Percentiles rank a stretch among this genome's conserved stretches.
Conservation (phyloP, 2,113 vertebrate species). For the Halcyon senegalensis region DNA sequence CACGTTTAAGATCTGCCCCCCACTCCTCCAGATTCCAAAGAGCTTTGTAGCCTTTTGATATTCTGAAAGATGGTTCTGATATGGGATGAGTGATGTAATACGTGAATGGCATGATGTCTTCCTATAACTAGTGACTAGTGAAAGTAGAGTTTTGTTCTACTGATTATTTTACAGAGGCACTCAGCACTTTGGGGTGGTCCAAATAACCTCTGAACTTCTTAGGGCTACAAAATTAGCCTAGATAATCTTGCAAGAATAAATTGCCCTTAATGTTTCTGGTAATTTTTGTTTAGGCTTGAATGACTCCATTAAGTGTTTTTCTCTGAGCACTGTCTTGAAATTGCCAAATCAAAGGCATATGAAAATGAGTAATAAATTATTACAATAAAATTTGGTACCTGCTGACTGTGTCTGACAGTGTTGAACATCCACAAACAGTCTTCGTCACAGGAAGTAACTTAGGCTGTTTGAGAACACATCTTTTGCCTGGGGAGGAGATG, state of each 20-base stretch:
- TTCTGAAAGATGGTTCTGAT: neutral
- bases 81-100: neutral
- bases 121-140: neutral
- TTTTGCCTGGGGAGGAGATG: neutral
- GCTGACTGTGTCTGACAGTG: neutral
- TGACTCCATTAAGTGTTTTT: neutral
- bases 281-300: conserved; percentile 6
- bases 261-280: neutral
- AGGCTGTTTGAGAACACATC: neutral
- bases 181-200: neutral
- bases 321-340: neutral
- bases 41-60: neutral
- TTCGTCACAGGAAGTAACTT: neutral
- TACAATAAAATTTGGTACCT: neutral
- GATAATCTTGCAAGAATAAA: conserved; percentile 1
- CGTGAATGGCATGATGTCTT: neutral
- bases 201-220: conserved; percentile 1
- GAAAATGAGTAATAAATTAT: conserved; percentile 13
- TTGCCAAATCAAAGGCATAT: neutral
- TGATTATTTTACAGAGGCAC: neutral
- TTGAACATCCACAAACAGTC: neutral
- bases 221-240: neutral
- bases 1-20: neutral
- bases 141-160: neutral
- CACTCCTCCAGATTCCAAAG: neutral